These are phyloP conservation scores for Calidris pygmaea DNA, from an alignment of 2,113 vertebrate genomes.

Conservation along the genomic window DNA sequence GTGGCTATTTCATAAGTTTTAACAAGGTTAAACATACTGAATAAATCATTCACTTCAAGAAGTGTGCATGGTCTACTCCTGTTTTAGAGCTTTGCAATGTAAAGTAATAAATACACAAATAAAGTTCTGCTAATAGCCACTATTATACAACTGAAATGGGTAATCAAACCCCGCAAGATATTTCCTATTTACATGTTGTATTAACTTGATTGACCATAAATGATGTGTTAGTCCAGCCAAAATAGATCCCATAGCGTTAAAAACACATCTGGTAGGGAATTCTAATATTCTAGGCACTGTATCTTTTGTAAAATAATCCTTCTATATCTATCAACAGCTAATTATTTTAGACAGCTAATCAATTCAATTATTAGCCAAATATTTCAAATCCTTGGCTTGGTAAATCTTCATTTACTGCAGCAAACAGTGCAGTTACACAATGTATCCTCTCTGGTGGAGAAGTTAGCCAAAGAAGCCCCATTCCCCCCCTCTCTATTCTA, in stretches of 20 bases:
- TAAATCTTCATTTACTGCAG: background rate
- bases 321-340: background rate
- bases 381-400: conserved; percentile 15
- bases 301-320: conserved; percentile 5
- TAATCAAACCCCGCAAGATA: background rate
- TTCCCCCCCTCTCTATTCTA: background rate
- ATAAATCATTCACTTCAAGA: background rate
- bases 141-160: background rate
- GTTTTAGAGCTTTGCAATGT: background rate
- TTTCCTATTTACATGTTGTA: background rate
- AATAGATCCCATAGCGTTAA: background rate
- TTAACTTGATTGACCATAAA: background rate
- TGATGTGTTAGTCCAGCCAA: background rate
- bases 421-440: background rate
- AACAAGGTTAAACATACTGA: background rate
- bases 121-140: background rate
- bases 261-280: conserved; percentile 7
- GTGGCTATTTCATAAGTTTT: background rate
- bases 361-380: conserved; percentile 48
- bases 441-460: background rate
- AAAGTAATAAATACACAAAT: background rate
- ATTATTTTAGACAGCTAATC: conserved; percentile 46
- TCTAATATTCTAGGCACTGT: background rate
- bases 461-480: background rate
- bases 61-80: background rate